Evolutionary conservation across 2,113 vertebrate species (phyloP).

Genomic region (Stegostoma tigrinum): DNA sequence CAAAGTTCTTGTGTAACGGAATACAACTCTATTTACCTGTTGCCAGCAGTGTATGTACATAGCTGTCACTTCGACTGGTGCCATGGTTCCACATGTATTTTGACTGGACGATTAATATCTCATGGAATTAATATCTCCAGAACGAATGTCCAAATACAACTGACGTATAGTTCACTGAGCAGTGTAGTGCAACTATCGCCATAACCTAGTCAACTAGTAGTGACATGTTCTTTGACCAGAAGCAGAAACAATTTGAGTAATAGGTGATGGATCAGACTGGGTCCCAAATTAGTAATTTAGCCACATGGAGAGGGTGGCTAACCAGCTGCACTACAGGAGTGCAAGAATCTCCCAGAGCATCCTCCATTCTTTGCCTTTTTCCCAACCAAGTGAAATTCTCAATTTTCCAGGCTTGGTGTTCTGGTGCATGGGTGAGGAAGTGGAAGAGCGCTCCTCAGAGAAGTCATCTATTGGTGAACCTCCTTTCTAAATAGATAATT

Average conservation of each 20-base stretch:
- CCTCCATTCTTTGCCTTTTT: not conserved
- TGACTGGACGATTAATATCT: constrained; percentile 11
- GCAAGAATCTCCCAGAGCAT: not conserved
- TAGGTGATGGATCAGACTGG: not conserved
- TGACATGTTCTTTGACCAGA: not conserved
- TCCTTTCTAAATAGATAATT: not conserved
- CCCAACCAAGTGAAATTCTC: not conserved
- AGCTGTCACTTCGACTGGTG: not conserved
- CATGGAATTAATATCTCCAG: not conserved
- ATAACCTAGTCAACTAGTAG: not conserved
- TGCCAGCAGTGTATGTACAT: constrained; percentile 4
- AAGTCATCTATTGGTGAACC: not conserved
- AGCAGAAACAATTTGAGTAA: not conserved
- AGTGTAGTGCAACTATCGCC: not conserved
- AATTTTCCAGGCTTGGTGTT: not conserved
- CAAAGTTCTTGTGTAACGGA: not conserved
- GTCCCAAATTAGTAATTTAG: not conserved
- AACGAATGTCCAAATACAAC: not conserved
- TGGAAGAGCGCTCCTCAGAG: not conserved
- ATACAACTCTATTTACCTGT: not conserved
- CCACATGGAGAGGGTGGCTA: not conserved
- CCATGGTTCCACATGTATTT: not conserved
- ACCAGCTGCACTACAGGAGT: not conserved
- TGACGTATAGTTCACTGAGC: not conserved
- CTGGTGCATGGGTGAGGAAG: not conserved